These are phyloP conservation scores for Austrolebias charrua DNA, from an alignment of 2,797 vertebrate genomes.

Conservation along the genomic window DNA sequence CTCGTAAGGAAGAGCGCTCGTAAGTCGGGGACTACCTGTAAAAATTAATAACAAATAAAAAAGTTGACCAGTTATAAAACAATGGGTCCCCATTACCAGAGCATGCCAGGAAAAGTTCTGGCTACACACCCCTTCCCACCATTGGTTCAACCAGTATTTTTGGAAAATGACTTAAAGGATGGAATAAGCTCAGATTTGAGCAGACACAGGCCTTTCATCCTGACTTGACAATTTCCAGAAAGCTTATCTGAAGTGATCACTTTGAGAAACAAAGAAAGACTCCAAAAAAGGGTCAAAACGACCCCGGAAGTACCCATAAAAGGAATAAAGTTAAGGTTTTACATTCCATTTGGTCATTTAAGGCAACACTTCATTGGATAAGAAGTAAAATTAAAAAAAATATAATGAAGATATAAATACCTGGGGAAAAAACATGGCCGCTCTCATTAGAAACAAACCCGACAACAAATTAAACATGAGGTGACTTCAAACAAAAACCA, in stretches of 20 bases:
- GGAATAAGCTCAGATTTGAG: neutral
- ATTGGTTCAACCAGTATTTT: constrained; percentile 33
- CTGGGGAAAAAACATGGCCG: too few relatives aligned
- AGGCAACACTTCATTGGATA: neutral
- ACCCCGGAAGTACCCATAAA: neutral
- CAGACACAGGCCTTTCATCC: neutral
- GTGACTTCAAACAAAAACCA: neutral
- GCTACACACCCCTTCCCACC: constrained; percentile 26
- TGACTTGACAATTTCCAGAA: neutral
- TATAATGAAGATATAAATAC: too few relatives aligned
- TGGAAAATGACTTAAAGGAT: neutral
- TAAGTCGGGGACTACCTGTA: too few relatives aligned
- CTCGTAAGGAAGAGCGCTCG: too few relatives aligned
- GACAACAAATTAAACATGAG: too few relatives aligned
- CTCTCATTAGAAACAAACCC: too few relatives aligned
- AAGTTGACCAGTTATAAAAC: constrained; percentile 6
- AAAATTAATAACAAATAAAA: too few relatives aligned
- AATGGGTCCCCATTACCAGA: constrained; percentile 20
- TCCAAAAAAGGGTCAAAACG: neutral
- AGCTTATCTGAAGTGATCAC: neutral
- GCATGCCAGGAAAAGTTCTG: constrained; percentile 37
- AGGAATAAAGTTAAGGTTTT: neutral
- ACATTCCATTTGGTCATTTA: neutral
- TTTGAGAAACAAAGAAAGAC: neutral
- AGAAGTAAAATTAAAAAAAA: too few relatives aligned